A percentile compares a stretch with the other conserved stretches of the same genome.
Evolutionary conservation across 2,797 vertebrate species (phyloP).

Genomic region (Sebastes umbrosus): DNA sequence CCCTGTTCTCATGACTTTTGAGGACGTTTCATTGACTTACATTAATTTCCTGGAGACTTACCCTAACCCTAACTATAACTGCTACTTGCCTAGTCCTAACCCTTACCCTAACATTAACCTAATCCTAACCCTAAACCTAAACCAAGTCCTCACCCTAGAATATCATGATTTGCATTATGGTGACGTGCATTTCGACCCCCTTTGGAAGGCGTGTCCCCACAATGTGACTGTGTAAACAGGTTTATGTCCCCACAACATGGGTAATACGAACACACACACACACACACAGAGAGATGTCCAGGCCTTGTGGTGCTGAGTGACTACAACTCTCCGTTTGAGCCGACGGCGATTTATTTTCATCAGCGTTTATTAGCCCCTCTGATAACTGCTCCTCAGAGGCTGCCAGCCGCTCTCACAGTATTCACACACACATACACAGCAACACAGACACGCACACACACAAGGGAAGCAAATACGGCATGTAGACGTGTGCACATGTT

Average conservation of each 20-base stretch:
- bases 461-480: background rate
- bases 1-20: background rate
- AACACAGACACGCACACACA: background rate
- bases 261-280: background rate
- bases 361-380: slow-evolving; percentile 25
- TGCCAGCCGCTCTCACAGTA: background rate
- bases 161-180: too few species aligned
- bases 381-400: slow-evolving; percentile 36
- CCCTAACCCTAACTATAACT: too few species aligned
- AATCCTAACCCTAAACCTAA: too few species aligned
- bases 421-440: background rate
- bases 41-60: too few species aligned
- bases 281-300: background rate
- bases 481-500: background rate
- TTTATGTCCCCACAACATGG: too few species aligned
- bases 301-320: slow-evolving; percentile 33
- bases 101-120: too few species aligned
- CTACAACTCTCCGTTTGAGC: slow-evolving; percentile 8
- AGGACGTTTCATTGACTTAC: too few species aligned
- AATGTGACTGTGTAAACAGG: background rate
- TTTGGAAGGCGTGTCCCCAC: background rate
- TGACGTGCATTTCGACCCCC: too few species aligned
- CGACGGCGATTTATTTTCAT: slow-evolving; percentile 39
- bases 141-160: too few species aligned
- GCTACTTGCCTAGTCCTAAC: too few species aligned